A percentile compares a stretch with the other conserved stretches of the same genome.
phyloP scores from a whole-genome alignment of 2,797 vertebrate genomes.

The Okamejei kenojei region DNA sequence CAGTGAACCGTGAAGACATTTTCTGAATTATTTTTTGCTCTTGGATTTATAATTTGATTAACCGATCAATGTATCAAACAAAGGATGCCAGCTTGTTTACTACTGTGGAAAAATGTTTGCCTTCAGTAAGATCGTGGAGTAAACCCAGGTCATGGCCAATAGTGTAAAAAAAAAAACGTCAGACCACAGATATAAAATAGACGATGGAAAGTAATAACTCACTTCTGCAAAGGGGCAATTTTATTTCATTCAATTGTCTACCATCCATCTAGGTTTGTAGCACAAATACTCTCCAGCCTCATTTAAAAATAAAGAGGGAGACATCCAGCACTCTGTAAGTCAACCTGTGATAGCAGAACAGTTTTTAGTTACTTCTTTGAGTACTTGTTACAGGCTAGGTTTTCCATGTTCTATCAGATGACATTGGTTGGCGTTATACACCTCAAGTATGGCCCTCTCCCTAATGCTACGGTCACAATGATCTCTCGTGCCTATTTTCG shows the following conservation, averaged over 20 bases:
- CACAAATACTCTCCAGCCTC: too few species aligned
- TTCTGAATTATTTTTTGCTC: background rate
- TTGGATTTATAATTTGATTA: background rate
- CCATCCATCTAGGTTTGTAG: background rate
- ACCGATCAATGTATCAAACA: background rate
- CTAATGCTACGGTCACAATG: too few species aligned
- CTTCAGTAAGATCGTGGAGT: background rate
- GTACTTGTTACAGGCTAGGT: background rate
- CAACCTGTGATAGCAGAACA: background rate
- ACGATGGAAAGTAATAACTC: background rate
- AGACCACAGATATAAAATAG: background rate
- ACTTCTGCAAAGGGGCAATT: background rate
- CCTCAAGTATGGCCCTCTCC: too few species aligned
- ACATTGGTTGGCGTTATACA: background rate
- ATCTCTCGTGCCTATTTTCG: too few species aligned
- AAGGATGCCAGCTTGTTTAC: background rate
- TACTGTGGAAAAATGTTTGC: background rate
- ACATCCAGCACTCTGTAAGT: background rate
- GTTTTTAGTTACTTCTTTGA: background rate
- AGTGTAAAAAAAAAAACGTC: too few species aligned
- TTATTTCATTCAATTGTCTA: background rate
- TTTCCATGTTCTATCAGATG: background rate
- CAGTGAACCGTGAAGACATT: background rate
- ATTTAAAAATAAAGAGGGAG: background rate
- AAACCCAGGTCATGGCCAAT: too few species aligned